Evolutionary conservation across 2,113 vertebrate species (phyloP), one percentile per base, ranked within the genome.

Genomic region (Noturus placidus): DNA sequence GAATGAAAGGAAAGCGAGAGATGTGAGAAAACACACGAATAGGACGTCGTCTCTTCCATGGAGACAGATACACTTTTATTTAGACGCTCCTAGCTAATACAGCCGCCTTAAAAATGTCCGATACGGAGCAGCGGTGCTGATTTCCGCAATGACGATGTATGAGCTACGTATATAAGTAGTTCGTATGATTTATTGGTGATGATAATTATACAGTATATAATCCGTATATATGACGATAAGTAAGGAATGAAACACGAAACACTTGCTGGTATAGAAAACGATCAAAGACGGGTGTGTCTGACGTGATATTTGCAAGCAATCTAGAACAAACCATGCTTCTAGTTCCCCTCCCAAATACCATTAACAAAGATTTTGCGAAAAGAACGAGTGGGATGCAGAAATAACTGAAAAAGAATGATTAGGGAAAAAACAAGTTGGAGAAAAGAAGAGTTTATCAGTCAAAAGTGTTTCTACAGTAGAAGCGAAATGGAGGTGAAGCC

Each of bases 1-100:
- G 67, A 86, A 38, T 14, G 35, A 84, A 70, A 84, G 65, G 69
- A 76, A 54, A 85, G 76, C 0, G 25, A 89, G 56, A 42, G 56
- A 38, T 79, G 22, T 14, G 46, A 42, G 38, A 42, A 5, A 88
- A 74, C 46, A n/a, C 4, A 13, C 20, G 69, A 61, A 30, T 38
- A 81, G 56, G 86, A 87, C 81, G 80, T 86, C 30, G 42, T 81
- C 22, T 86, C 57, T 22, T 83, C 63, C 3, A 69, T 35, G 17
- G 78, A 33, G 50, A 82, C 22, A 87, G 33, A 70, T 8, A 56
- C 33, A 70, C 25, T 80, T 69, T 67, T 52, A 72, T 25, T 74
- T 22, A 82, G 54, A 82, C 11, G 19, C 33, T 27, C n/a, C 76
- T 27, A 54, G 46, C 59, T 4, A 67, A 69, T 19, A 5, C 61